Percentiles rank a stretch among this genome's conserved stretches.
Conservation (phyloP, 2,113 vertebrate genomes). For the Arizona elegans region DNA sequence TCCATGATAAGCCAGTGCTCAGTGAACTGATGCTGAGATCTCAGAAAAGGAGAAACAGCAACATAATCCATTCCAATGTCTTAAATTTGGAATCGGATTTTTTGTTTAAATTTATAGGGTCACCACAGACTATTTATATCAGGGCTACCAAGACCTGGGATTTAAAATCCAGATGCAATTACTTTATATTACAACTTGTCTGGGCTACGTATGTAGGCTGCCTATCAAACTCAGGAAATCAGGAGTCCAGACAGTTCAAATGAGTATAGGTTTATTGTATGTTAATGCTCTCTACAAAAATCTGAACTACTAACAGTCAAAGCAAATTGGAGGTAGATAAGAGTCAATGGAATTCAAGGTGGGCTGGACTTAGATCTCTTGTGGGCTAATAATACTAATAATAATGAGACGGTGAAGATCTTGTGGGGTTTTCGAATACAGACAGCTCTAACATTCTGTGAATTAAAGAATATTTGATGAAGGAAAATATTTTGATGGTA, state of each 20-base stretch:
- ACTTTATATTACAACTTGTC: not conserved
- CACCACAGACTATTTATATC: not conserved
- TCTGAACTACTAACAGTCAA: not conserved
- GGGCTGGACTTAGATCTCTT: not conserved
- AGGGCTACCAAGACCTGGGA: not conserved
- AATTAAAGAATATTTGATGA: not conserved
- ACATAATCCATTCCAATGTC: not conserved
- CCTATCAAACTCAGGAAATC: not conserved
- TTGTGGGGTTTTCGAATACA: too few species aligned
- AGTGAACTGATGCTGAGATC: not conserved
- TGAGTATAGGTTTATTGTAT: not conserved
- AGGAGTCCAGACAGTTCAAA: not conserved
- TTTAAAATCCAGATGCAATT: not conserved
- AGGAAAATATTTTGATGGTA: not conserved
- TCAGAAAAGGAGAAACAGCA: not conserved
- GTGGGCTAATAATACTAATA: not conserved
- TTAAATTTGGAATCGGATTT: not conserved
- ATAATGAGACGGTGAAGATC: too few species aligned
- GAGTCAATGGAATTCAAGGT: not conserved
- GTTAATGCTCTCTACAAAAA: not conserved
- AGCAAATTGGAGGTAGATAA: not conserved
- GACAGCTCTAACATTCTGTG: too few species aligned
- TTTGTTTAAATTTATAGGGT: not conserved
- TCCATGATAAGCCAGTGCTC: not conserved
- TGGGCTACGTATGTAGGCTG: not conserved